These are phyloP conservation scores for Siderastrea radians DNA, from an alignment of 92 coral and sea anemone genomes.

Conservation along the genomic window DNA sequence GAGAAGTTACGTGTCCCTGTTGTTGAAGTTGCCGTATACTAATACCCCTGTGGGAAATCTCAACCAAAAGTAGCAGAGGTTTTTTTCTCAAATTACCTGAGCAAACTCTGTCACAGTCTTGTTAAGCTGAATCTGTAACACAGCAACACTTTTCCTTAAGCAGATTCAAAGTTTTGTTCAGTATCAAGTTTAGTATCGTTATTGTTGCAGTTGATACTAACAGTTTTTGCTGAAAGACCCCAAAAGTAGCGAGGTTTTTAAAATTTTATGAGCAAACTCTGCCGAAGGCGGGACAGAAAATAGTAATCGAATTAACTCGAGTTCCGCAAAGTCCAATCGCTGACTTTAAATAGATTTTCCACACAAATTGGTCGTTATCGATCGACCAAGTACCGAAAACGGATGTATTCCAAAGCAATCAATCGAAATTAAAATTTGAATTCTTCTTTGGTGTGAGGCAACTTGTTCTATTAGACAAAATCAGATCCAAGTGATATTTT, in stretches of 20 bases:
- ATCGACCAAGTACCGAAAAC: background rate
- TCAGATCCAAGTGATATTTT: background rate
- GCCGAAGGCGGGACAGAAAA: no score
- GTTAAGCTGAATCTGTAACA: background rate
- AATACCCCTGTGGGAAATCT: no score
- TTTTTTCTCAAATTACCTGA: background rate
- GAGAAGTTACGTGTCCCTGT: no score
- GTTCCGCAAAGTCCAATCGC: background rate
- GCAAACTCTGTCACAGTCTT: background rate
- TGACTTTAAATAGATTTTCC: background rate
- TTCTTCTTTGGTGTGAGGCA: background rate
- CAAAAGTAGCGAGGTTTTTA: background rate
- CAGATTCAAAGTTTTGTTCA: background rate
- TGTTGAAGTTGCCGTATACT: no score
- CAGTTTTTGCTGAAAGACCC: background rate
- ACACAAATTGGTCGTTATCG: background rate
- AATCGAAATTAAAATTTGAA: background rate
- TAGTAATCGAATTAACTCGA: background rate
- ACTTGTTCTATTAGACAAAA: background rate
- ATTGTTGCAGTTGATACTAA: background rate
- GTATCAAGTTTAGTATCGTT: background rate
- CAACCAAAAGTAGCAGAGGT: no score
- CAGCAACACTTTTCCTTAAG: background rate
- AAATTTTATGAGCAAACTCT: background rate
- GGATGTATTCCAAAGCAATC: background rate